A percentile compares a stretch with the other conserved stretches of the same genome.
Evolutionary conservation across 2,113 vertebrate species (phyloP).

Genomic region (Sakesphorus luctuosus): DNA sequence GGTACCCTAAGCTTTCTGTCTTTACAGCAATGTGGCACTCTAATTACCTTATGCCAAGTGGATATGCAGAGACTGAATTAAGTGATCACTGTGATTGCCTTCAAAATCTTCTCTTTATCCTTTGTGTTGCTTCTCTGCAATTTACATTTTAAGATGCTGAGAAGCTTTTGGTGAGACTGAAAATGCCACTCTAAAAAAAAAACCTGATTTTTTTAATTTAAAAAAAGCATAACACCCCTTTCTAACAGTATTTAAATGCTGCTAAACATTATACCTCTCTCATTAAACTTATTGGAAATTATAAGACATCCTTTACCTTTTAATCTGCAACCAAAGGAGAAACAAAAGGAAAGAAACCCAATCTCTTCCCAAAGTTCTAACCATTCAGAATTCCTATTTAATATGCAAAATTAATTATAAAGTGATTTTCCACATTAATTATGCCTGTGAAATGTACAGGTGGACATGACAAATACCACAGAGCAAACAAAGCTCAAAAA

Average conservation of each 20-base stretch:
- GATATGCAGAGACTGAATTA: conserved; percentile 88
- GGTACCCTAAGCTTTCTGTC: conserved; percentile 87
- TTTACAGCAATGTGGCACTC: conserved; percentile 85
- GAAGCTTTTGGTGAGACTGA: conserved; percentile 76
- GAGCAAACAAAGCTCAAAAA: conserved; percentile 8
- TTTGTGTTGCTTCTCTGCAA: conserved; percentile 83
- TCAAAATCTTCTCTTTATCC: conserved; percentile 85
- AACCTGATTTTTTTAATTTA: conserved; percentile 71
- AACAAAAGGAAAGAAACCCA: conserved; percentile 3
- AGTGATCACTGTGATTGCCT: conserved; percentile 86
- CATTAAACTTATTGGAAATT: conserved; percentile 65
- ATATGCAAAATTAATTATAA: conserved; percentile 19
- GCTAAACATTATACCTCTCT: conserved; percentile 10
- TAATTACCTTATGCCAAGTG: conserved; percentile 91
- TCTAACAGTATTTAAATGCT: conserved; percentile 44
- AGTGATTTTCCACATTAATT: conserved; percentile 11
- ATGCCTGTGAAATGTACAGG: background rate
- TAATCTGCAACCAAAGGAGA: background rate
- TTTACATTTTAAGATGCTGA: conserved; percentile 84
- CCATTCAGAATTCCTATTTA: conserved; percentile 12
- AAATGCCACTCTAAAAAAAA: conserved; percentile 74
- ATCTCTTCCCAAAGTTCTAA: conserved; percentile 36
- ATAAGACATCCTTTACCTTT: conserved; percentile 3
- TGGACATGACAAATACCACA: background rate
- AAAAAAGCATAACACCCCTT: conserved; percentile 1